A percentile compares a stretch with the other conserved stretches of the same genome.
Evolutionary conservation across 2,888 invertebrate genomes (phyloP).

Genomic region (Microctonus hyperodae): DNA sequence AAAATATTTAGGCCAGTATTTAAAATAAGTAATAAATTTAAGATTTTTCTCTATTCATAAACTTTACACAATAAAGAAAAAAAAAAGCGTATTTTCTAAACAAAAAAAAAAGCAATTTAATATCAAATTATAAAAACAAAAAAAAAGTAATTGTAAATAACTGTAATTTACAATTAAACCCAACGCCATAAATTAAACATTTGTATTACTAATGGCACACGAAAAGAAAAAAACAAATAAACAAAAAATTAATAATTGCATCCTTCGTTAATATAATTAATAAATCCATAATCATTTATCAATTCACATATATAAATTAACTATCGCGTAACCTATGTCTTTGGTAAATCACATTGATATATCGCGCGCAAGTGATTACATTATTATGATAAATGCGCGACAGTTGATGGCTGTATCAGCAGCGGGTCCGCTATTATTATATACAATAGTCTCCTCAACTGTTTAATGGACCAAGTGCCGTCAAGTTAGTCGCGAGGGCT

Average conservation of each 20-base stretch:
- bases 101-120: background rate
- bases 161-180: slow-evolving; percentile 11
- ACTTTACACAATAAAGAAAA: background rate
- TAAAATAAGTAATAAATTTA: background rate
- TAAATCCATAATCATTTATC: background rate
- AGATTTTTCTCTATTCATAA: background rate
- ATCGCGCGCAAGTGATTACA: slow-evolving; percentile 35
- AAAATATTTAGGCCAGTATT: slow-evolving; percentile 14
- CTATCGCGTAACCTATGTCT: slow-evolving; percentile 10
- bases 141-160: slow-evolving; percentile 1
- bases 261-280: background rate
- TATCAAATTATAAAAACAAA: slow-evolving; percentile 12
- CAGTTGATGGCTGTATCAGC: slow-evolving; percentile 40
- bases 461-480: slow-evolving; percentile 46
- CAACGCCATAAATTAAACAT: slow-evolving; percentile 28
- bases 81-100: slow-evolving; percentile 7
- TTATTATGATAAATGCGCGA: slow-evolving; percentile 44
- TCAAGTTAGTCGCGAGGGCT: slow-evolving; percentile 37
- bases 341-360: slow-evolving; percentile 27
- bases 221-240: background rate
- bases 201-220: slow-evolving; percentile 23
- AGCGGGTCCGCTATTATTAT: slow-evolving; percentile 43
- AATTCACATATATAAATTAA: slow-evolving; percentile 1
- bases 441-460: slow-evolving; percentile 48
- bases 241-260: background rate